Base-by-base conservation (phyloP, 2,113 vertebrate species). In the Tachycineta bicolor region DNA sequence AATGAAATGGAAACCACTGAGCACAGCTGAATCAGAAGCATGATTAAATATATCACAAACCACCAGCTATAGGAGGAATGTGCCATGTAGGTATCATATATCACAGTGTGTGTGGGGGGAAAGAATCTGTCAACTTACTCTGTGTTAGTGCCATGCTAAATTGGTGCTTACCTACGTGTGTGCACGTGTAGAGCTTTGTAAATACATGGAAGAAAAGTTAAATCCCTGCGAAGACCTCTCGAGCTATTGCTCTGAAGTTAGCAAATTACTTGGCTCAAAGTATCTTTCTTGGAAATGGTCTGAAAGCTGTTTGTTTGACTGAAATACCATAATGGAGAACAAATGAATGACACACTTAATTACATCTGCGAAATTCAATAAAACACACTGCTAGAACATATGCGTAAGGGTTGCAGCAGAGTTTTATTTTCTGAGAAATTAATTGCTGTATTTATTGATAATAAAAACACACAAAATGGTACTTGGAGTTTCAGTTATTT, bases 331-430 rank as follows among this genome's bases (percentile, higher is more conserved):
- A 80, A 93, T 68, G 39, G 71, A 94, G 87, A 93, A 92, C 89
- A 96, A 96, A 92, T 94, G 75, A 96, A 81, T 90, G 90, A 76
- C 89, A 91, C 78, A 59, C 88, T 95, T 96, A 94, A 94, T 94
- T 96, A 93, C 86, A 81, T 90, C 73, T 83, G 82, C 89, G 60
- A 80, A 88, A 90, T 95, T 92, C 90, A 96, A 93, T 86, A 92
- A 92, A 96, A 92, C 55, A 44, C 26, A 11, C 62, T 88, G 87
- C 47, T 86, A 83, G 87, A 96, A 63, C 92, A 89, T 94, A 95
- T 86, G 64, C 20, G 1, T 58, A 71, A 89, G 76, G 16, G 44
- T 83, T 96, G 65, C 49, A 81, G 63, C 44, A 63, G 50, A 52
- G 50, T 87, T 95, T 87, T 91, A 39, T 94, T 94, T 95, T 86